Conservation (phyloP, 2,888 invertebrate species). For the Pandemis cinnamomeana region DNA sequence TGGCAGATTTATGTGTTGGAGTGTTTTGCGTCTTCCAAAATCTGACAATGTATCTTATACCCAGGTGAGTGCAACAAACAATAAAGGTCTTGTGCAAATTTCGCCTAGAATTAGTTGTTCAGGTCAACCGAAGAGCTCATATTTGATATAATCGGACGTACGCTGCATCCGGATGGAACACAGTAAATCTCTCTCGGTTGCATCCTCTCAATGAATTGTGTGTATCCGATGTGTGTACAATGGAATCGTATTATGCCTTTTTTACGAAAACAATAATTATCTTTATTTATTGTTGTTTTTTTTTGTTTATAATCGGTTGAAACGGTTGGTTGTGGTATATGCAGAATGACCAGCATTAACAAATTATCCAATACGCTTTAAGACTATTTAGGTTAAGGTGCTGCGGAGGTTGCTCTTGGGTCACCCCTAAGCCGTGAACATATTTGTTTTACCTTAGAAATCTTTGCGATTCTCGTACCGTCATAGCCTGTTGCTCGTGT, state of each 20-base stretch:
- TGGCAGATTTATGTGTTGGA: slow-evolving; percentile 96
- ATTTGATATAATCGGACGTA: slow-evolving; percentile 6
- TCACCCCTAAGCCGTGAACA: too few species aligned
- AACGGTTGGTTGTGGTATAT: too few species aligned
- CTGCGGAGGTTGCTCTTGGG: too few species aligned
- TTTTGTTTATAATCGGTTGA: background rate
- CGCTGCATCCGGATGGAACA: slow-evolving; percentile 35
- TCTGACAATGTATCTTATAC: slow-evolving; percentile 91
- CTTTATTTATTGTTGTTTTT: background rate
- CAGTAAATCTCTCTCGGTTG: slow-evolving; percentile 37
- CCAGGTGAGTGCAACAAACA: slow-evolving; percentile 83
- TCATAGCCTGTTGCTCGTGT: too few species aligned
- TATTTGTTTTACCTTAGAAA: too few species aligned
- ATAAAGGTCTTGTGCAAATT: slow-evolving; percentile 17
- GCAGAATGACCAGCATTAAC: too few species aligned
- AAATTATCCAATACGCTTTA: too few species aligned
- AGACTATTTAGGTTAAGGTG: too few species aligned
- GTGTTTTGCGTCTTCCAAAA: slow-evolving; percentile 96
- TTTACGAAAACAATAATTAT: background rate
- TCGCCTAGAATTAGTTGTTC: background rate
- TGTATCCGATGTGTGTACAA: background rate
- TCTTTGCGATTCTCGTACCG: too few species aligned
- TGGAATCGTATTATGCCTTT: background rate
- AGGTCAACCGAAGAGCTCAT: slow-evolving; percentile 2
- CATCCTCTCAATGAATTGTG: slow-evolving; percentile 38